Conservation (phyloP, 2,113 vertebrate species). For the Callorhinus ursinus region DNA sequence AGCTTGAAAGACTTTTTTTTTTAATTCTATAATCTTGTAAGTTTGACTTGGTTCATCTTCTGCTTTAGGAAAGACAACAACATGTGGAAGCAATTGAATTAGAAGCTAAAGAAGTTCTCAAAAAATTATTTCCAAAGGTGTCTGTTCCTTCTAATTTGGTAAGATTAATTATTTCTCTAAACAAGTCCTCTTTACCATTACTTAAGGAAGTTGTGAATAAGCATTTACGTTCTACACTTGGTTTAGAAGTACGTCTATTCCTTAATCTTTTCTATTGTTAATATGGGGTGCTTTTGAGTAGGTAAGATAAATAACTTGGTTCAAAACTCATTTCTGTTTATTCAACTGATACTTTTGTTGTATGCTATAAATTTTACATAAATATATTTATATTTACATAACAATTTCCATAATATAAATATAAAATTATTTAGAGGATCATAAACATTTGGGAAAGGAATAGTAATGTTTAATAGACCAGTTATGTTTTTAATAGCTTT, state of each 20-base stretch:
- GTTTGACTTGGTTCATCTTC: conserved; percentile 58
- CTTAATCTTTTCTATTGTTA: neutral
- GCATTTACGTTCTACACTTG: conserved; percentile 1
- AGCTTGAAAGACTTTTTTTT: neutral
- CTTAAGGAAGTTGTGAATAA: neutral
- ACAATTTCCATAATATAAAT: neutral
- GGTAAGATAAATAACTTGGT: neutral
- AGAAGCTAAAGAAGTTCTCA: conserved; percentile 91
- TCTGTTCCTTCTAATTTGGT: conserved; percentile 91
- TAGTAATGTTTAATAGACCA: neutral
- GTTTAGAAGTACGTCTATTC: neutral
- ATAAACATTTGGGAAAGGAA: conserved; percentile 22
- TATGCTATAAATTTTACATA: neutral
- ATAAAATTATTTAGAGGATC: neutral
- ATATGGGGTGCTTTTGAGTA: neutral
- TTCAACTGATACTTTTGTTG: conserved; percentile 15
- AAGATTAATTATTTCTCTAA: conserved; percentile 72
- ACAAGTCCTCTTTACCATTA: neutral
- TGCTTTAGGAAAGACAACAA: conserved; percentile 91
- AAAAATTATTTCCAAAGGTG: conserved; percentile 94
- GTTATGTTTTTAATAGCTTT: conserved; percentile 25
- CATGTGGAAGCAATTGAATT: conserved; percentile 88
- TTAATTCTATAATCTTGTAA: neutral
- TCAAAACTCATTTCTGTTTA: conserved; percentile 27
- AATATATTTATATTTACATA: neutral